A percentile compares a stretch with the other conserved stretches of the same genome.
phyloP scores from a whole-genome alignment of 2,797 vertebrate species.

The Antennarius maculatus region DNA sequence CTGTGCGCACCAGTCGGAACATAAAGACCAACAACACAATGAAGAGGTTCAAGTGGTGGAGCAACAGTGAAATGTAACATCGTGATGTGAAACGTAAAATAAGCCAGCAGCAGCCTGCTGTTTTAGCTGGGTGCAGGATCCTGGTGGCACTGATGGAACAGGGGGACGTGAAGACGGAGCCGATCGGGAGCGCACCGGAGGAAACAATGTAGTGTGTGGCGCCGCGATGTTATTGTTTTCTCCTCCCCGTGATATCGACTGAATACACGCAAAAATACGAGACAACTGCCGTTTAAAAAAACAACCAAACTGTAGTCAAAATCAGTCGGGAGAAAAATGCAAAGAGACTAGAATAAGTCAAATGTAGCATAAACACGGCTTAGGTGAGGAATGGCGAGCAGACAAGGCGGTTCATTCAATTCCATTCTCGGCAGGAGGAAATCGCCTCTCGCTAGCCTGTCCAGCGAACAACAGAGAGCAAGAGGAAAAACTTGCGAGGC shows the following conservation, averaged over 20 bases:
- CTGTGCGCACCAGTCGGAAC: constrained; percentile 7
- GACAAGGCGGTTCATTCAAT: constrained; percentile 85
- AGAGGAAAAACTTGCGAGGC: constrained; percentile 59
- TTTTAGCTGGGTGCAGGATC: constrained; percentile 45
- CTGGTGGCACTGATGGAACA: constrained; percentile 63
- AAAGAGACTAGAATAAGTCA: constrained; percentile 17
- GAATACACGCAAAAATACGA: constrained; percentile 27
- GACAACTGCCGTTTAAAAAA: constrained; percentile 15
- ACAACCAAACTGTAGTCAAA: constrained; percentile 10
- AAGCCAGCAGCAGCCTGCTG: constrained; percentile 23
- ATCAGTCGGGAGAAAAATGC: neutral
- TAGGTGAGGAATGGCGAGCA: constrained; percentile 76
- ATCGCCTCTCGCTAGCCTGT: constrained; percentile 71
- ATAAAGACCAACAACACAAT: constrained; percentile 39
- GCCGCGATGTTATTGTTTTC: constrained; percentile 76
- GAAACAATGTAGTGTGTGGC: constrained; percentile 73
- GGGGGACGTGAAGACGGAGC: constrained; percentile 63
- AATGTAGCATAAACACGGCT: constrained; percentile 39
- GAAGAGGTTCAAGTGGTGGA: constrained; percentile 29
- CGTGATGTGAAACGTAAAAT: constrained; percentile 2
- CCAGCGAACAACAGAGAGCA: constrained; percentile 74
- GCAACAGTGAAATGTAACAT: constrained; percentile 16
- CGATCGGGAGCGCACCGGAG: constrained; percentile 62
- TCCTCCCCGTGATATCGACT: constrained; percentile 35
- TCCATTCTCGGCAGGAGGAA: constrained; percentile 75